Evolutionary conservation across 2,797 vertebrate species (phyloP).

Genomic region (Pipistrellus nathusii): DNA sequence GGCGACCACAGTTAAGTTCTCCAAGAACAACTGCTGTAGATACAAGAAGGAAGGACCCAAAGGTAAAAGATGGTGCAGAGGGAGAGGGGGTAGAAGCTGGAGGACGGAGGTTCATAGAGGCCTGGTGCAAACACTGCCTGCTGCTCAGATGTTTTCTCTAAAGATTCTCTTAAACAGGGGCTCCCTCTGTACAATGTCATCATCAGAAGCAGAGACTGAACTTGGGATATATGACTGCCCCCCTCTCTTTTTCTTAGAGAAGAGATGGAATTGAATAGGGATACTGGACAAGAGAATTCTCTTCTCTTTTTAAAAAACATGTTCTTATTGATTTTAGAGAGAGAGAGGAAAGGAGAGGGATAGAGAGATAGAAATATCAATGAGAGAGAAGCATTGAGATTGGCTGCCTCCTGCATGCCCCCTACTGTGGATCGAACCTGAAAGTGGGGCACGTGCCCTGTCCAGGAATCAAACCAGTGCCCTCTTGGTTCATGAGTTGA

Average conservation of each 20-base stretch:
- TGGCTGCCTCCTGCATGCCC: too few relatives aligned
- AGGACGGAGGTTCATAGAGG: not conserved
- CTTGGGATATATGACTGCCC: rapidly evolving
- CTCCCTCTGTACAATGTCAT: not conserved
- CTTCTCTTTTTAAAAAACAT: not conserved
- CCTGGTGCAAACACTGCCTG: rapidly evolving
- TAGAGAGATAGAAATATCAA: too few relatives aligned
- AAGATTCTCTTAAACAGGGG: not conserved
- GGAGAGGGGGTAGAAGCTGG: not conserved
- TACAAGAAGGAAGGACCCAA: not conserved
- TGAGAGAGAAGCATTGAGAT: too few relatives aligned
- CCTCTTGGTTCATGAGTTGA: too few relatives aligned
- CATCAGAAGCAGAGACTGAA: not conserved
- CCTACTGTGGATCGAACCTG: too few relatives aligned
- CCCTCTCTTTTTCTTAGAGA: not conserved
- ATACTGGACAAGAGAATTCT: not conserved
- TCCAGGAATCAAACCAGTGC: too few relatives aligned
- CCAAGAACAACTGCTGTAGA: not conserved
- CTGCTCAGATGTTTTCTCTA: not conserved
- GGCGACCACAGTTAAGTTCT: not conserved
- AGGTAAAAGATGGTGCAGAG: not conserved
- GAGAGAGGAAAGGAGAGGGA: too few relatives aligned
- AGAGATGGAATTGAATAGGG: not conserved
- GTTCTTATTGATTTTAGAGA: too few relatives aligned
- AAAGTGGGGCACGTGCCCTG: too few relatives aligned